phyloP scores from a whole-genome alignment of 2,888 invertebrate species.

The Piscicola geometra region DNA sequence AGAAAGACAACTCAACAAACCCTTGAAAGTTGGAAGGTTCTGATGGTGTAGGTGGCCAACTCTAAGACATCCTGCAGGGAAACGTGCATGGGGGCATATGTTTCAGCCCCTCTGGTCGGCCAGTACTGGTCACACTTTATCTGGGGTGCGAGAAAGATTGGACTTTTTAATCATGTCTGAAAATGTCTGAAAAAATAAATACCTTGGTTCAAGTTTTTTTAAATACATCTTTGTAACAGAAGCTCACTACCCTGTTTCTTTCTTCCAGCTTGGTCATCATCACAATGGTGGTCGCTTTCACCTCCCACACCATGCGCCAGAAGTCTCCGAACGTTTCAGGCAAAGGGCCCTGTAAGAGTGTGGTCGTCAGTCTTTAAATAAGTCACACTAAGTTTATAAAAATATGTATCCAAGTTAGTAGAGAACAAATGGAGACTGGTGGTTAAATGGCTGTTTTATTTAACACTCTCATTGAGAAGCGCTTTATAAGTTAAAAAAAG shows the following conservation, averaged over 20 bases:
- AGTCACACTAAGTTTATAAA: constrained; percentile 4
- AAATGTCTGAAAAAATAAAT: too few species aligned
- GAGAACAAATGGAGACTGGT: background rate
- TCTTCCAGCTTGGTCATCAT: constrained; percentile 99
- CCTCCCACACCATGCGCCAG: constrained; percentile 99
- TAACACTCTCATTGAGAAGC: background rate
- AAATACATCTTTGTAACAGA: too few species aligned
- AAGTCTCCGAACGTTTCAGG: constrained; percentile 96
- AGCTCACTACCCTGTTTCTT: constrained; percentile 67
- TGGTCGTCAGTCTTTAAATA: too few species aligned
- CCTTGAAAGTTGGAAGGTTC: constrained; percentile 69
- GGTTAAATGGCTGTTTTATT: background rate
- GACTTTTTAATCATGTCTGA: too few species aligned
- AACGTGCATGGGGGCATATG: constrained; percentile 89
- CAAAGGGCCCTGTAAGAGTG: constrained; percentile 88
- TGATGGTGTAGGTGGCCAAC: constrained; percentile 92
- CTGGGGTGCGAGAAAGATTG: too few species aligned
- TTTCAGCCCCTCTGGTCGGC: constrained; percentile 89
- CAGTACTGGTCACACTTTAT: constrained; percentile 79
- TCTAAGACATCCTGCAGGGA: constrained; percentile 91
- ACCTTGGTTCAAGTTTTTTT: too few species aligned
- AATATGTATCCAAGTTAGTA: background rate
- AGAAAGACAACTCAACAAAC: too few species aligned
- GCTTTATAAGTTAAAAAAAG: background rate
- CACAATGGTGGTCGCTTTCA: constrained; percentile 85